These are phyloP conservation scores for Drosophila willistoni DNA, from an alignment of 1,140 invertebrate genomes.

Conservation along the genomic window DNA sequence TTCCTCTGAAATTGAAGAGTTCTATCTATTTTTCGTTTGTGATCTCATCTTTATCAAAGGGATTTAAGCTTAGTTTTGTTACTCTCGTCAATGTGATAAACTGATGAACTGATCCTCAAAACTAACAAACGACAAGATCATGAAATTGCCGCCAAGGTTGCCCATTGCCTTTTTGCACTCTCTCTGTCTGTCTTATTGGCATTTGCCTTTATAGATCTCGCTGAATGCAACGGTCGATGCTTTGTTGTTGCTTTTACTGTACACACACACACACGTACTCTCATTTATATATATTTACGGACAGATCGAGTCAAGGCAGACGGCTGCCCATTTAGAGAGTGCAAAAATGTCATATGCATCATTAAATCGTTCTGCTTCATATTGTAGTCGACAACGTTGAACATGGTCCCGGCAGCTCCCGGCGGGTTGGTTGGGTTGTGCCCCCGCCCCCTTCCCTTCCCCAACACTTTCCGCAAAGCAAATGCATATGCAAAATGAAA, in stretches of 20 bases:
- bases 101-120: background rate
- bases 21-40: too few relatives aligned
- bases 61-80: background rate
- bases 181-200: background rate
- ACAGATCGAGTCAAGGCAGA: conserved; percentile 38
- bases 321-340: conserved; percentile 79
- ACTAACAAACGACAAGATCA: conserved; percentile 2
- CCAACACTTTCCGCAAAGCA: background rate
- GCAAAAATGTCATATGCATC: conserved; percentile 83
- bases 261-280: conserved; percentile 25
- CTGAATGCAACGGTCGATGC: conserved; percentile 1
- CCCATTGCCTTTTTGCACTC: background rate
- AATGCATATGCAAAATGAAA: conserved; percentile 42
- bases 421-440: background rate
- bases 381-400: conserved; percentile 63
- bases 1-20: too few relatives aligned
- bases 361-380: conserved; percentile 82
- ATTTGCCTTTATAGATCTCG: conserved; percentile 7
- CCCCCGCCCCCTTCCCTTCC: too few relatives aligned
- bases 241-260: conserved; percentile 31
- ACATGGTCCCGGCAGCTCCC: conserved; percentile 31
- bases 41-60: background rate
- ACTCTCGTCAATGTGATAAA: background rate
- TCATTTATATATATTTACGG: conserved; percentile 21
- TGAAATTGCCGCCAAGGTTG: conserved; percentile 10